Base-by-base conservation (phyloP, 2,797 vertebrate genomes). In the Poecilia velifera region DNA sequence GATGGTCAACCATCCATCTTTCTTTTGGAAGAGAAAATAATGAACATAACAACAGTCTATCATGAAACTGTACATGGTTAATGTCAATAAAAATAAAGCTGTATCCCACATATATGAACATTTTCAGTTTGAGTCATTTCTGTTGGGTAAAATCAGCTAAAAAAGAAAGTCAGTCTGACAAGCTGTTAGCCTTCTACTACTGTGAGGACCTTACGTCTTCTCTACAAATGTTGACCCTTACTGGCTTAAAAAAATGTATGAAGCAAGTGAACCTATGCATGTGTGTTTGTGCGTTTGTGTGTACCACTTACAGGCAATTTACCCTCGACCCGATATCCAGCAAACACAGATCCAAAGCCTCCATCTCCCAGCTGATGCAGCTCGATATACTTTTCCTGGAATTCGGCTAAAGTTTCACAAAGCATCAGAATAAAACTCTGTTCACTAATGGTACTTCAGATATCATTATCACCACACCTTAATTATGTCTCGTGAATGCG, bases 301-400 rank as follows among this genome's bases (percentile, higher is more conserved):
- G 28, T 59, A 41, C 39, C 39, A 70, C 39, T 70, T 43, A 71
- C 68, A 20, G 68, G 68, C n/a, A 45, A 71, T 16, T 71, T 71
- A n/a, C 43, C 68, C 39, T 43, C 16, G 4, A 34, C 7, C 4
- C 68, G 12, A 45, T 71, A 71, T 34, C 31, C 62, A 8, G 62
- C 62, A 36, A 64, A 64, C 62, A 64, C 62, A 64, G 62, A 64
- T 36, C 31, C 62, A 64, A 34, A 64, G 0, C 31, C 31, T 20
- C 62, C 62, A 18, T 64, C 62, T 64, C 62, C 62, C 2, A 64
- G 31, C 34, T 64, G 6, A 64, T 64, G 31, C 16, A 64, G 62
- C 34, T 64, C 31, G 8, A 64, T 9, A 3, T 64, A 64, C 18
- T 64, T 64, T 36, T 36, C 1, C 6, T 36, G 31, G 8, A 71